Conservation (phyloP, 2,797 vertebrate species). For the Glyptemys insculpta region DNA sequence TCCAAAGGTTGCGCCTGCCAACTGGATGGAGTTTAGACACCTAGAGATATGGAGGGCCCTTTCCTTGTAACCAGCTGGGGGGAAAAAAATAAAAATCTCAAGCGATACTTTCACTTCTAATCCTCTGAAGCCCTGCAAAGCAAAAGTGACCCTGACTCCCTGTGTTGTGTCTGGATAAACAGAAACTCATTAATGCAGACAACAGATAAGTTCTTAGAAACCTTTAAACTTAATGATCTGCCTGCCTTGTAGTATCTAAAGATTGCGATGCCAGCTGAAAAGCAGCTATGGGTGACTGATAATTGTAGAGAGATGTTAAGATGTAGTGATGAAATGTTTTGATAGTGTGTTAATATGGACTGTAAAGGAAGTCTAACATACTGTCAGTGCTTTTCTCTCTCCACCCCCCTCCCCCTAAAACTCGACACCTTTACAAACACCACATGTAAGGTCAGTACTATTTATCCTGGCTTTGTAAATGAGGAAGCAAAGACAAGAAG, state of each 20-base stretch:
- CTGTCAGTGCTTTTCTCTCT: background rate
- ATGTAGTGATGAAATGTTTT: background rate
- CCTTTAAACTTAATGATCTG: background rate
- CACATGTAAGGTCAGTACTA: background rate
- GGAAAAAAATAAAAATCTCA: too few relatives aligned
- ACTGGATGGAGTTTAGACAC: background rate
- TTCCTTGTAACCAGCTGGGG: background rate
- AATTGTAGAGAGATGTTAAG: background rate
- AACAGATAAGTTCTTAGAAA: background rate
- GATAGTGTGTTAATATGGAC: background rate
- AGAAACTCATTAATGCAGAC: background rate
- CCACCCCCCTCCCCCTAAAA: accelerated
- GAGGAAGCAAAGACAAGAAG: background rate
- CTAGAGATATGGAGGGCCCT: background rate
- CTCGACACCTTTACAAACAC: background rate
- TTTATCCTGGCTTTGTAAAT: background rate
- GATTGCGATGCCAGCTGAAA: background rate
- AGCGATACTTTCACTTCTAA: too few relatives aligned
- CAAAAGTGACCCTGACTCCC: background rate
- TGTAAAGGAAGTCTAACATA: background rate
- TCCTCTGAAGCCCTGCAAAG: background rate
- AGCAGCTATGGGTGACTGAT: background rate
- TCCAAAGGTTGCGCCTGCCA: constrained; percentile 57
- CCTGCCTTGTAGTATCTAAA: background rate
- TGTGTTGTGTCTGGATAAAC: background rate